phyloP scores from a whole-genome alignment of 1,140 invertebrate species.

The Apis cerana region DNA sequence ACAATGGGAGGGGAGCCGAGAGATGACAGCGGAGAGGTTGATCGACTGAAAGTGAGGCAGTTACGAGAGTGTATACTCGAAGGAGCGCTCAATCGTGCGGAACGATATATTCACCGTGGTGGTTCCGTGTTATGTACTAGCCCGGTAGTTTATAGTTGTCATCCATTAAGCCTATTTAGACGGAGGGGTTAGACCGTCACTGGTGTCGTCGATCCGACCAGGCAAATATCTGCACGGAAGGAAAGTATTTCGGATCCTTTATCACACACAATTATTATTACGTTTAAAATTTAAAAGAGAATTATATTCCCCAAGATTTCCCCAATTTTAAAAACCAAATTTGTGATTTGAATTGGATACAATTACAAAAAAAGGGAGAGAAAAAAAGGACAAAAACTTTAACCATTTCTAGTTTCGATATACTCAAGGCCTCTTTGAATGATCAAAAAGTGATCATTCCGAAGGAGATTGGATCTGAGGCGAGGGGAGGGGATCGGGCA shows the following conservation, averaged over 20 bases:
- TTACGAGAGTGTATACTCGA: slow-evolving; percentile 1
- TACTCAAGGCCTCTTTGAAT: accelerated
- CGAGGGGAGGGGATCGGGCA: neutral
- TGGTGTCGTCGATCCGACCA: slow-evolving; percentile 50
- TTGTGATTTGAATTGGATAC: no score
- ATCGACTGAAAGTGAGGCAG: slow-evolving; percentile 27
- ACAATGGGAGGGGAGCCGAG: slow-evolving; percentile 51
- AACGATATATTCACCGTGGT: slow-evolving; percentile 67
- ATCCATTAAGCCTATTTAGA: slow-evolving; percentile 70
- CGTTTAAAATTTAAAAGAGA: no score
- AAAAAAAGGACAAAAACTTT: neutral
- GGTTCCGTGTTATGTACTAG: slow-evolving; percentile 67
- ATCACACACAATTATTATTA: neutral
- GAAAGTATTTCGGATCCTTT: neutral
- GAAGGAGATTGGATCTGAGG: slow-evolving; percentile 22
- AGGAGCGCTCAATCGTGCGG: slow-evolving; percentile 67
- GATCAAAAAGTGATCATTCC: neutral
- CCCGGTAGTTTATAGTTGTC: slow-evolving; percentile 72
- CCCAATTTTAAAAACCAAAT: no score
- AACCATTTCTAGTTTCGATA: neutral
- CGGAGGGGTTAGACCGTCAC: no score
- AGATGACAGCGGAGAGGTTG: slow-evolving; percentile 51
- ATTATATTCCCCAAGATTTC: no score
- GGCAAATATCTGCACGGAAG: neutral
- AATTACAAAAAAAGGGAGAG: no score